phyloP scores from a whole-genome alignment of 2,797 vertebrate genomes.

The Gobionotothen gibberifrons region DNA sequence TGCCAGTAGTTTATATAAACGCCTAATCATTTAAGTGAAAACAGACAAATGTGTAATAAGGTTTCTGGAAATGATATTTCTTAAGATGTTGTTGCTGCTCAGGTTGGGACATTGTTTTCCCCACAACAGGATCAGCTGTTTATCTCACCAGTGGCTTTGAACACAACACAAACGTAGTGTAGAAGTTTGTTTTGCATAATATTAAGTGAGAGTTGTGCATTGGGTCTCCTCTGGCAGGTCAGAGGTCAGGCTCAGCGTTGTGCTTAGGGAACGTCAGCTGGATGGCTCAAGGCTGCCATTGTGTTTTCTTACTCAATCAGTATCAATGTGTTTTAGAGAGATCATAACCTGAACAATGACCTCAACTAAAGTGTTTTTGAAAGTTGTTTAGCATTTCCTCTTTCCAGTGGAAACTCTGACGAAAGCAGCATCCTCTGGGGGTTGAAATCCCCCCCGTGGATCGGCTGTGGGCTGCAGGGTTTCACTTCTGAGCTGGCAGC shows the following conservation, averaged over 20 bases:
- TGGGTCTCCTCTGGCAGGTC: background rate
- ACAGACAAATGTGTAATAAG: slow-evolving; percentile 25
- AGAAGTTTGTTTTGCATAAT: slow-evolving; percentile 12
- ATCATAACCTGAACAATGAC: background rate
- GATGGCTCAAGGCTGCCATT: background rate
- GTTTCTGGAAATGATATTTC: slow-evolving; percentile 39
- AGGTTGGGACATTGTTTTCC: slow-evolving; percentile 1
- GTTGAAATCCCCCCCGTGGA: slow-evolving; percentile 27
- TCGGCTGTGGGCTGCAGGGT: slow-evolving; percentile 41
- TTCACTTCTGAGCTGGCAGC: slow-evolving; percentile 42
- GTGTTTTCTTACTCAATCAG: slow-evolving; percentile 3
- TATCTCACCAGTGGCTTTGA: slow-evolving; percentile 10
- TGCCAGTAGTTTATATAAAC: slow-evolving; percentile 41
- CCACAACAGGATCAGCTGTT: background rate
- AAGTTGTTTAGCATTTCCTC: slow-evolving; percentile 25
- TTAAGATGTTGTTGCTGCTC: background rate
- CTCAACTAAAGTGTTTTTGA: background rate
- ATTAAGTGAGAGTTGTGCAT: background rate
- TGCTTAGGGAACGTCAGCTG: background rate
- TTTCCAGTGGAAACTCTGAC: slow-evolving; percentile 53
- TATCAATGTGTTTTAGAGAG: background rate
- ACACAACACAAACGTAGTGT: background rate
- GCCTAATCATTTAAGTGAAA: slow-evolving; percentile 27
- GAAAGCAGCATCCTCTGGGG: slow-evolving; percentile 20
- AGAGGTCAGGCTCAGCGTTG: background rate